Conservation (phyloP, 2,113 vertebrate genomes). For the Charadrius vociferus region DNA sequence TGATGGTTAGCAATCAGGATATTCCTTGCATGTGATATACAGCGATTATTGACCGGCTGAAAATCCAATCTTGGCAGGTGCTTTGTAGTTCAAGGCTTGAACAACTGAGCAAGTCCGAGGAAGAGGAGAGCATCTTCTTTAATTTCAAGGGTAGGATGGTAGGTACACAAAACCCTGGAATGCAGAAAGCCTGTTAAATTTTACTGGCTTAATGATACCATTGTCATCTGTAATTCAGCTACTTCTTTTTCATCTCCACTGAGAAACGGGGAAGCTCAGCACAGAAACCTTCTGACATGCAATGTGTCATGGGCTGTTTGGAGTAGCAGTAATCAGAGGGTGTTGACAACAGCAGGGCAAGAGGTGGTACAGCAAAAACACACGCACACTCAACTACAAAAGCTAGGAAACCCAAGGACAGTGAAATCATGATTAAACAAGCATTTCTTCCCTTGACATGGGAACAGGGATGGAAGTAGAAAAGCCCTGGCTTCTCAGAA, state of each 20-base stretch:
- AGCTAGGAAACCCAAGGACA: neutral
- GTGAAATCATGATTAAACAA: neutral
- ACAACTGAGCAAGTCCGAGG: neutral
- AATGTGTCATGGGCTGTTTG: neutral
- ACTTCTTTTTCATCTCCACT: neutral
- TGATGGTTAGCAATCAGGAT: constrained; percentile 7
- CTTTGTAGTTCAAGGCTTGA: neutral
- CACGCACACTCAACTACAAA: neutral
- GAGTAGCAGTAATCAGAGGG: neutral
- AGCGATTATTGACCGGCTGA: neutral
- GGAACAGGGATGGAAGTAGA: neutral
- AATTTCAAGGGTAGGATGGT: neutral
- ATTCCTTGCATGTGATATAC: neutral
- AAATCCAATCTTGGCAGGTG: neutral
- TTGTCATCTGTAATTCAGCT: neutral
- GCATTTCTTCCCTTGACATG: neutral
- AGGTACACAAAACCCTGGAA: neutral
- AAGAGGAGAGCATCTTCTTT: neutral
- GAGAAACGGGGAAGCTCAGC: neutral
- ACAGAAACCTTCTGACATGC: neutral
- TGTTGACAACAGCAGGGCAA: constrained; percentile 24
- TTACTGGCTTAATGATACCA: neutral
- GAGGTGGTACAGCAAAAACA: constrained; percentile 36
- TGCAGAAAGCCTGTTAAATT: neutral
- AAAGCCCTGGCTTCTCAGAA: neutral